Evolutionary conservation across 1,140 invertebrate species (phyloP).

Genomic region (Drosophila kurseongensis): DNA sequence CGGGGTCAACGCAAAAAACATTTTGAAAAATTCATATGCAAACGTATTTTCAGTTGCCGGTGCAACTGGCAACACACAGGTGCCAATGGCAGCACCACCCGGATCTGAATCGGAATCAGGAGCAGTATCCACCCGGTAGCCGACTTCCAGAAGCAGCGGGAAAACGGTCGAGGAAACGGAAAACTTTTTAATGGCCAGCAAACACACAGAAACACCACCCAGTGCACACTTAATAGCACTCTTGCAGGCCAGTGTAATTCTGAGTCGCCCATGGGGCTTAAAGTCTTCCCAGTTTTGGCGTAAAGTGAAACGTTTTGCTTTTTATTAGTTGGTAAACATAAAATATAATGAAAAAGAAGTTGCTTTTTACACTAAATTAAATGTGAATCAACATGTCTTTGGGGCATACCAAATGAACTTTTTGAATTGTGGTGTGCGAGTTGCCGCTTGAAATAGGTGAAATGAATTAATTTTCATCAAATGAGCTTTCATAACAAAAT

Average conservation of each 20-base stretch:
- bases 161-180: slow-evolving; percentile 24
- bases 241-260: slow-evolving; percentile 38
- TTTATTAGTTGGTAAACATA: slow-evolving; percentile 61
- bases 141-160: slow-evolving; percentile 5
- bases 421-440: background rate
- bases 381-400: slow-evolving; percentile 45
- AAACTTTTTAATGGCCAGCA: slow-evolving; percentile 76
- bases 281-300: slow-evolving; percentile 51
- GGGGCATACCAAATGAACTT: slow-evolving; percentile 30
- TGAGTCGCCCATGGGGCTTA: slow-evolving; percentile 41
- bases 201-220: slow-evolving; percentile 33
- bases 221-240: slow-evolving; percentile 58
- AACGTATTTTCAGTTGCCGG: slow-evolving; percentile 79
- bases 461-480: slow-evolving; percentile 15
- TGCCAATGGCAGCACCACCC: slow-evolving; percentile 70
- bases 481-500: slow-evolving; percentile 8
- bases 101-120: slow-evolving; percentile 32
- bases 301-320: slow-evolving; percentile 58
- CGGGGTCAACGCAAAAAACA: slow-evolving; percentile 80
- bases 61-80: slow-evolving; percentile 56
- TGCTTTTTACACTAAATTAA: slow-evolving; percentile 47
- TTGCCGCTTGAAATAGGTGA: background rate
- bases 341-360: slow-evolving; percentile 51
- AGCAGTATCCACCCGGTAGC: slow-evolving; percentile 26
- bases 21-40: slow-evolving; percentile 83